A percentile compares a stretch with the other conserved stretches of the same genome.
phyloP scores from a whole-genome alignment of 2,797 vertebrate genomes.

The Parambassis ranga region DNA sequence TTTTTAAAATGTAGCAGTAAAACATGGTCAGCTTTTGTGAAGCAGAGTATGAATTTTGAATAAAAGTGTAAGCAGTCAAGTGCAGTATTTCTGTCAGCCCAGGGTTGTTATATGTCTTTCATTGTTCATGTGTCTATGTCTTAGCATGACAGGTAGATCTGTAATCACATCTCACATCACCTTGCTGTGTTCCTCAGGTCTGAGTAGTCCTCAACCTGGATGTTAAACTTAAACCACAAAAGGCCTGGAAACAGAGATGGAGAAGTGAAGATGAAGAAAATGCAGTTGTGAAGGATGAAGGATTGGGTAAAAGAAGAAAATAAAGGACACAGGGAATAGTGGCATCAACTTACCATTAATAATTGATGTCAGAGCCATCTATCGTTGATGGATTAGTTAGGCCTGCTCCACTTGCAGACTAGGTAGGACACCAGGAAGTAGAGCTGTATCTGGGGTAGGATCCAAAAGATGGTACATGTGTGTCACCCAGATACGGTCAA shows the following conservation, averaged over 20 bases:
- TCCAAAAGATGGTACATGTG: slow-evolving; percentile 40
- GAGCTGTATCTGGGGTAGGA: slow-evolving; percentile 60
- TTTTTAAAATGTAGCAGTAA: not conserved
- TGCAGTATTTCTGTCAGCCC: not conserved
- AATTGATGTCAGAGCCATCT: slow-evolving; percentile 75
- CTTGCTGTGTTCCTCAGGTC: slow-evolving; percentile 17
- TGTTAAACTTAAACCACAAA: no score
- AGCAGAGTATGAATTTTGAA: not conserved
- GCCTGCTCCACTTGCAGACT: slow-evolving; percentile 71
- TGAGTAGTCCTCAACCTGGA: slow-evolving; percentile 43
- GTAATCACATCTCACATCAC: slow-evolving; percentile 58
- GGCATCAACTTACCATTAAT: slow-evolving; percentile 80
- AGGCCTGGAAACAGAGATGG: no score
- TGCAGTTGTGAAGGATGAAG: slow-evolving; percentile 42
- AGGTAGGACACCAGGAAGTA: slow-evolving; percentile 66
- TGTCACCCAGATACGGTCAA: not conserved
- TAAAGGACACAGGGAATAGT: slow-evolving; percentile 55
- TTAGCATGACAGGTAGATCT: slow-evolving; percentile 8
- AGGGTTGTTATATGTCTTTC: not conserved
- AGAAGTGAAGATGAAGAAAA: slow-evolving; percentile 29
- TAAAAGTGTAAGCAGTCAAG: not conserved
- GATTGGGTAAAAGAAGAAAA: slow-evolving; percentile 48
- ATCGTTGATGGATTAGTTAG: slow-evolving; percentile 76
- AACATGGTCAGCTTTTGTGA: slow-evolving; percentile 2
- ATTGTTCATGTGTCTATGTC: slow-evolving; percentile 5